A percentile compares a stretch with the other conserved stretches of the same genome.
phyloP scores from a whole-genome alignment of 2,888 invertebrate species.

The Crepidodera aurea region DNA sequence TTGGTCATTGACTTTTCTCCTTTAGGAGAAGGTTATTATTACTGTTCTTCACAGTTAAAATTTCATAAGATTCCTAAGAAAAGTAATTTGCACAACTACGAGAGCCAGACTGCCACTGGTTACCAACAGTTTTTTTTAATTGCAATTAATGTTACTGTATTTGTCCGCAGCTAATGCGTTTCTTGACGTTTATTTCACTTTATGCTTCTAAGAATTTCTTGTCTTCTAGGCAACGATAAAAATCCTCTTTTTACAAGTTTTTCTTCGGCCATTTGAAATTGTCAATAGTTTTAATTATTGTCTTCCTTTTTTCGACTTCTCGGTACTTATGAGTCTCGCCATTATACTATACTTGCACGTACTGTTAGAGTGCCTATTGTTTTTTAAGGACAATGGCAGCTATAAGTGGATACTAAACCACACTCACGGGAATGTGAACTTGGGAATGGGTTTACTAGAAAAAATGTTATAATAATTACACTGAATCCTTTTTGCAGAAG shows the following conservation, averaged over 20 bases:
- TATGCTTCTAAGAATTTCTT: slow-evolving; percentile 30
- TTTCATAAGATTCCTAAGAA: too few species aligned
- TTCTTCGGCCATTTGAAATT: slow-evolving; percentile 15
- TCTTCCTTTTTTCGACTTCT: slow-evolving; percentile 7
- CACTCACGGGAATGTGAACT: slow-evolving; percentile 14
- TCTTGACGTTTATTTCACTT: slow-evolving; percentile 37
- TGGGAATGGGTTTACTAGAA: slow-evolving; percentile 1
- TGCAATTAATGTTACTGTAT: slow-evolving; percentile 34
- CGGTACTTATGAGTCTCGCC: not conserved
- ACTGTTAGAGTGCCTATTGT: slow-evolving; percentile 21
- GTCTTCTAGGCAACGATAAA: slow-evolving; percentile 27
- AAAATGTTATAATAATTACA: too few species aligned
- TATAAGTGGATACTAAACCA: slow-evolving; percentile 12
- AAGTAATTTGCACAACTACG: too few species aligned
- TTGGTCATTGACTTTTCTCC: too few species aligned
- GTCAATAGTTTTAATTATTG: slow-evolving; percentile 16
- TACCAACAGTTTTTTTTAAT: slow-evolving; percentile 21
- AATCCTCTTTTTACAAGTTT: slow-evolving; percentile 21
- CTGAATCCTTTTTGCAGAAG: too few species aligned
- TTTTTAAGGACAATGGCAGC: slow-evolving; percentile 24
- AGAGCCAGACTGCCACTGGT: not conserved
- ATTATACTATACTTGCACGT: slow-evolving; percentile 23
- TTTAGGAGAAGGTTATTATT: too few species aligned
- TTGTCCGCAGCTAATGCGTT: slow-evolving; percentile 34
- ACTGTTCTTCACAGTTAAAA: too few species aligned